Evolutionary conservation across 1,140 invertebrate genomes (phyloP), one percentile per base, ranked within the genome.

Genomic region (Schlechtendalia chinensis): DNA sequence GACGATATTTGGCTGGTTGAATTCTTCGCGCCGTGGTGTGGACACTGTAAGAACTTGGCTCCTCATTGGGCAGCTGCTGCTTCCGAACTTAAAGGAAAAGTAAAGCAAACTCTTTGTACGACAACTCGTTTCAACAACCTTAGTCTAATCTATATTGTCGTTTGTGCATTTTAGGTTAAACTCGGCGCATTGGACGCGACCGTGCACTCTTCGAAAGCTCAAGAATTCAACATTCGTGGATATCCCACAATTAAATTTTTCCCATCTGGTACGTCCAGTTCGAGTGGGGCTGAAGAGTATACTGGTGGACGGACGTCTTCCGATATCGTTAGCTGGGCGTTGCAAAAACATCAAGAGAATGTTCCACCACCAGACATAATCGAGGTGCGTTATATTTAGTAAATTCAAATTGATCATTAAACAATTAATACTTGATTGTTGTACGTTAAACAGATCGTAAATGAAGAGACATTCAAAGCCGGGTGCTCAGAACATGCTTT

Each of bases 241-340:
- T 99, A 97, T 87, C 98, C 98, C 14, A 98, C 97, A 12, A 99
- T 99, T 82, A 99, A 99, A 87, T 92, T 92, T 85, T 99, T 99
- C 88, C 88, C 91, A 1, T 88, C 91, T 47, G 96, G 96, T 77
- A 91, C 91, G 82, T 96, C 96, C 86, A 82, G 82, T 67, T 85
- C 86, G 0, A 90, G 90, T 82, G 91, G 90, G 19, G 91, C 89
- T 10, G 89, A 91, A 82, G 94, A 96, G 67, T 95, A 94, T 84
- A 89, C 91, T 85, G 97, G 97, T 39, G 97, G 96, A n/a, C 89
- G 98, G 80, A 96, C 94, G 0, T 88, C 93, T 10, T 89, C 86
- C 61, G 97, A 98, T 83, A 99, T 99, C 84, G 93, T 99, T 1
- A 88, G 87, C 63, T 99, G 93, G 93, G 96, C 94, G 2, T 84